Evolutionary conservation across 2,888 invertebrate genomes (phyloP).

Genomic region (Eumerus sabulonum): DNA sequence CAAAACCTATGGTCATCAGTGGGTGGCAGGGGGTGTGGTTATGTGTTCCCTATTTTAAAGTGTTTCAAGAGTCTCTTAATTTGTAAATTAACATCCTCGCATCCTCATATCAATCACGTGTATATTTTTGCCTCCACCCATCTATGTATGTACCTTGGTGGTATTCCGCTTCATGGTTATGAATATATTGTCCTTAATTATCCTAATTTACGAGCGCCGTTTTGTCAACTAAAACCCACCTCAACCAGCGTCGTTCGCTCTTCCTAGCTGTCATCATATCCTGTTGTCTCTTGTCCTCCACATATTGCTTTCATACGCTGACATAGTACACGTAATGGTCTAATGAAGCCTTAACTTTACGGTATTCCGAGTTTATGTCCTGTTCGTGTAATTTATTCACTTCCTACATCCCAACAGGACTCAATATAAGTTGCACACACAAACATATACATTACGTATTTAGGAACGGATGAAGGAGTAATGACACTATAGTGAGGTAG

Average conservation of each 20-base stretch:
- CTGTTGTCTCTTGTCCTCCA: not conserved
- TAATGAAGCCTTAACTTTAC: constrained; percentile 53
- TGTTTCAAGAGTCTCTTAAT: too few species aligned
- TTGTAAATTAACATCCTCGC: too few species aligned
- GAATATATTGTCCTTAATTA: constrained; percentile 68
- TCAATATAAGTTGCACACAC: not conserved
- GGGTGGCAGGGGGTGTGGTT: too few species aligned
- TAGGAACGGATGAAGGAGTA: not conserved
- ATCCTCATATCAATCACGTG: too few species aligned
- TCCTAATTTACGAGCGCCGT: constrained; percentile 63
- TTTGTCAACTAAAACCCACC: constrained; percentile 64
- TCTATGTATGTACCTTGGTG: constrained; percentile 7
- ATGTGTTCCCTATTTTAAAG: too few species aligned
- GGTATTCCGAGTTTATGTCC: constrained; percentile 8
- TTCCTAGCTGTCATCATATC: too few species aligned
- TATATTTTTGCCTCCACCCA: too few species aligned
- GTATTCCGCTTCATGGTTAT: constrained; percentile 63
- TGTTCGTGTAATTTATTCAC: constrained; percentile 32
- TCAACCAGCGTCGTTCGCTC: too few species aligned
- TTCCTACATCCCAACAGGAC: constrained; percentile 10
- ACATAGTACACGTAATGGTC: constrained; percentile 33
- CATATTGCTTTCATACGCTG: constrained; percentile 44
- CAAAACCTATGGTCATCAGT: too few species aligned
- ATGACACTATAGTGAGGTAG: constrained; percentile 10
- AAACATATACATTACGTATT: constrained; percentile 11